Conservation (phyloP, 2,797 vertebrate species). For the Paedocypris micromegethes region DNA sequence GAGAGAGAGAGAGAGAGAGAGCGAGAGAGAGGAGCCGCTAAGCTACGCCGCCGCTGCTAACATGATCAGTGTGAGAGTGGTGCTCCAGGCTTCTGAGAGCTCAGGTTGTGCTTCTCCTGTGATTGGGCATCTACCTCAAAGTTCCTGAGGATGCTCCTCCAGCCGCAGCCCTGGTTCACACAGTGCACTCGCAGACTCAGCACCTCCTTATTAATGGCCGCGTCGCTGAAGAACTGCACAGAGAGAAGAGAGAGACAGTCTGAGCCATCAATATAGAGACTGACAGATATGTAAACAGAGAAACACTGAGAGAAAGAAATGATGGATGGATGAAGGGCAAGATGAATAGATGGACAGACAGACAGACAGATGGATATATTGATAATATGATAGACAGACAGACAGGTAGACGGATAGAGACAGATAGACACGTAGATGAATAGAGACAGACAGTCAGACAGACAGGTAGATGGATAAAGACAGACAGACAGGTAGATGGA, state of each 20-base stretch:
- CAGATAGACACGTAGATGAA: too few species aligned
- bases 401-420: too few species aligned
- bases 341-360: background rate
- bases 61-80: background rate
- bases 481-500: too few species aligned
- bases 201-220: slow-evolving; percentile 73
- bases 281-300: background rate
- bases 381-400: too few species aligned
- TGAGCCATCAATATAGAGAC: too few species aligned
- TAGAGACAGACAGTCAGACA: too few species aligned
- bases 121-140: slow-evolving; percentile 60
- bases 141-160: slow-evolving; percentile 63
- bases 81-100: background rate
- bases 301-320: too few species aligned
- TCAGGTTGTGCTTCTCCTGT: background rate
- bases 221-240: slow-evolving; percentile 67
- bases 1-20: too few species aligned
- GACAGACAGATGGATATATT: slow-evolving; percentile 1
- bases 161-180: slow-evolving; percentile 63
- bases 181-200: slow-evolving; percentile 68
- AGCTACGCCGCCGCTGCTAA: background rate
- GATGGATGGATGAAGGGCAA: too few species aligned
- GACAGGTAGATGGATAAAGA: too few species aligned
- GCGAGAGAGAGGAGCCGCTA: too few species aligned
- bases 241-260: slow-evolving; percentile 22